phyloP scores from a whole-genome alignment of 2,888 invertebrate genomes.

The Magallana nippona region DNA sequence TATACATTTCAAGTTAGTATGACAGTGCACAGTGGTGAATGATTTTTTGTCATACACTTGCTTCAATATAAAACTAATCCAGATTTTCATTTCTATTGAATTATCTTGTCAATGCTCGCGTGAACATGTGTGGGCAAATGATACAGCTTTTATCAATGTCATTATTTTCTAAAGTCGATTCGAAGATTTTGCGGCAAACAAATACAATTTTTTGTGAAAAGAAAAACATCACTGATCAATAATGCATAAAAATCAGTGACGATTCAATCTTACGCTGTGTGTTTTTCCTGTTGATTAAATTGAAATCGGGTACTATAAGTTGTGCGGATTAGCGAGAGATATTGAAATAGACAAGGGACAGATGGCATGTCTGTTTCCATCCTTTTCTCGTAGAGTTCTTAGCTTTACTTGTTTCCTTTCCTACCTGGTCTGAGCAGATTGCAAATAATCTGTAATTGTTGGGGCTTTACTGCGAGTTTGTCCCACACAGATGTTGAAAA shows the following conservation, averaged over 20 bases:
- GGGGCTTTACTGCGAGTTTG: slow-evolving; percentile 29
- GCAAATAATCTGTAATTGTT: slow-evolving; percentile 26
- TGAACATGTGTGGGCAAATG: too few species aligned
- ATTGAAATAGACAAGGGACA: slow-evolving; percentile 26
- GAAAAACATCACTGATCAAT: neutral
- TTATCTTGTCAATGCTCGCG: too few species aligned
- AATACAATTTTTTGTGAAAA: neutral
- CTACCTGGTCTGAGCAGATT: slow-evolving; percentile 24
- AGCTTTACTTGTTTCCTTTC: neutral
- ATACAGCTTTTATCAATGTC: too few species aligned
- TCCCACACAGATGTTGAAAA: slow-evolving; percentile 32
- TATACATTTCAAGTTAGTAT: too few species aligned
- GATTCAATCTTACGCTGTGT: neutral
- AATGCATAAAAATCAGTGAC: slow-evolving; percentile 4
- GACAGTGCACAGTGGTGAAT: neutral
- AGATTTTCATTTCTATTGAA: too few species aligned
- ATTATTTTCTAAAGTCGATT: too few species aligned
- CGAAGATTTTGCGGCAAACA: neutral
- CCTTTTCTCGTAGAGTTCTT: neutral
- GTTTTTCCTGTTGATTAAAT: slow-evolving; percentile 24
- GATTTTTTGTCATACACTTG: neutral
- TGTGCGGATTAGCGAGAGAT: slow-evolving; percentile 32
- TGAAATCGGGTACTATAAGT: neutral
- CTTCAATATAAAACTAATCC: neutral
- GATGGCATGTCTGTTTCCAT: neutral